Base-by-base conservation (phyloP, 2,113 vertebrate species). In the Antechinus flavipes region DNA sequence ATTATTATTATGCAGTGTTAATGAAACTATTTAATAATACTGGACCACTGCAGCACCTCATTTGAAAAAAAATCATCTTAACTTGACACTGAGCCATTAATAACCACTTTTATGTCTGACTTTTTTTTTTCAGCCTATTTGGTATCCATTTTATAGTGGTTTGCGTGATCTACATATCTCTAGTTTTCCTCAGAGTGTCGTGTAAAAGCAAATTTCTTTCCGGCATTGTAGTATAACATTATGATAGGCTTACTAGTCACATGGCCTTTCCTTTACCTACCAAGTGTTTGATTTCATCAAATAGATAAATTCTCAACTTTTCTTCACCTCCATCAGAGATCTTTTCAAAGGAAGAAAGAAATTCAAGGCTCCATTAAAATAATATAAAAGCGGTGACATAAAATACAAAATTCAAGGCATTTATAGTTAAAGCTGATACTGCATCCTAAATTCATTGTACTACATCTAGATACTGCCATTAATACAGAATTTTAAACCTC, bases 351-450 rank as follows among this genome's bases (percentile, higher is more conserved):
- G 61, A 95, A 94, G 68, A 90, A 93, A 46, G 92, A 97, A 98
- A 97, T 95, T 96, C 95, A 98, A 96, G 76, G 92, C 52, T 92
- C 61, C 30, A 84, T 97, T 97, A 97, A 96, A 97, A 96, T 96
- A 96, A 98, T 92, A 90, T 94, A 97, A 96, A 97, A 95, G 52
- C 76, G 90, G 95, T 93, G 93, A 92, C 93, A 94, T 12, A 55
- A 93, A 93, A 93, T 91, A 58, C 95, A 97, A 98, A 24, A 98
- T 95, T 93, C 90, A 76, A 14, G 90, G 54, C 89, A 90, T 96
- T 96, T 94, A 93, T 92, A 92, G 95, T 58, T n/a, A 95, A 90
- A 25, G 42, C 90, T 89, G 56, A 95, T 25, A 27, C 19, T 53
- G 46, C 49, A 53, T 93, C 68, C 49, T 96, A 91, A 94, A 96